These are phyloP conservation scores for Anisognathus igniventris DNA, from an alignment of 2,797 vertebrate genomes.

Conservation along the genomic window DNA sequence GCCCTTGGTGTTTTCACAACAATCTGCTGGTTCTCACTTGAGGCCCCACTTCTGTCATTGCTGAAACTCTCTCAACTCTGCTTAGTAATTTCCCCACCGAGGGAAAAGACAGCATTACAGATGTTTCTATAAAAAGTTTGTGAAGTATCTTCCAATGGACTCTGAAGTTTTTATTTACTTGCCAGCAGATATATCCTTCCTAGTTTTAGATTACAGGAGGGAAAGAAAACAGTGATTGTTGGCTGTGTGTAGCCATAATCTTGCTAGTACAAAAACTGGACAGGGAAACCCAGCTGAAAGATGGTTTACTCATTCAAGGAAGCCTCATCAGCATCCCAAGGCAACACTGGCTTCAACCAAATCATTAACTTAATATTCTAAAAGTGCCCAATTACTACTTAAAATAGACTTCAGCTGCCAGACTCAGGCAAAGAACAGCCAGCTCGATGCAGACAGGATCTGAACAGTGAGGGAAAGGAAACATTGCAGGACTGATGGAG, in stretches of 20 bases:
- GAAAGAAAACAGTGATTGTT: neutral
- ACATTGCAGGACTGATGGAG: neutral
- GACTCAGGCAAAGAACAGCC: neutral
- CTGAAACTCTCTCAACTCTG: neutral
- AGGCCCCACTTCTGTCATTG: neutral
- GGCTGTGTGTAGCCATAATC: neutral
- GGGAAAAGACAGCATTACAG: neutral
- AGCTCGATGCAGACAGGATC: neutral
- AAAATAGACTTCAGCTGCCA: neutral
- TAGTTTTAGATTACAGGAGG: neutral
- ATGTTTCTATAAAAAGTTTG: neutral
- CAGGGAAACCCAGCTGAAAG: neutral
- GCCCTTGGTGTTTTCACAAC: neutral
- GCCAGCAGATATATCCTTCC: neutral
- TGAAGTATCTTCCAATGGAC: neutral
- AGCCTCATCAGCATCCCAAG: slow-evolving; percentile 14
- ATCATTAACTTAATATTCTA: neutral
- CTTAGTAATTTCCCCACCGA: neutral
- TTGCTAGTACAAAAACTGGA: neutral
- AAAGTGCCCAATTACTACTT: slow-evolving; percentile 23
- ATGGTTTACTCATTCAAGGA: neutral
- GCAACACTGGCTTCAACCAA: neutral
- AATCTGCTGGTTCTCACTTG: neutral
- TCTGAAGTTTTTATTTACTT: neutral
- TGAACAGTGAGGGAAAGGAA: neutral